Evolutionary conservation across 1,140 invertebrate species (phyloP).

Genomic region (Pseudomyrmex gracilis): DNA sequence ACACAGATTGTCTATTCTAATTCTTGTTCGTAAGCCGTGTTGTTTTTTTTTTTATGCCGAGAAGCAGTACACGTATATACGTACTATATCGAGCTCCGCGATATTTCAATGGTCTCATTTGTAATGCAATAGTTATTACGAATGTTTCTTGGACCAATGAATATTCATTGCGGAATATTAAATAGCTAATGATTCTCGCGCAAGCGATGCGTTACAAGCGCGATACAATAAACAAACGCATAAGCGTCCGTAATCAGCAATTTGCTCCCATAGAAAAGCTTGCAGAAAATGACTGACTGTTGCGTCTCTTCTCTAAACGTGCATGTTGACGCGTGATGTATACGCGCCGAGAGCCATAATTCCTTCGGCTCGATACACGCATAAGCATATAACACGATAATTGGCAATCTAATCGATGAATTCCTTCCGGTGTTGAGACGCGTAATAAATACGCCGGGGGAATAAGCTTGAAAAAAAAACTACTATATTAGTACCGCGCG

Average conservation of each 20-base stretch:
- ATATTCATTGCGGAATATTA: slow-evolving; percentile 3
- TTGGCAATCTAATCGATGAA: slow-evolving; percentile 5
- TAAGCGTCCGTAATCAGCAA: too few relatives aligned
- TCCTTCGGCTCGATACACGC: too few relatives aligned
- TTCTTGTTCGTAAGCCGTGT: neutral
- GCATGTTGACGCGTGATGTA: too few relatives aligned
- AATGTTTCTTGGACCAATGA: neutral
- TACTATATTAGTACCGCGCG: neutral
- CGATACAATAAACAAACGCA: neutral
- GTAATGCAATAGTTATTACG: neutral
- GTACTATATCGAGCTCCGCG: too few relatives aligned
- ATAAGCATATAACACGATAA: slow-evolving; percentile 21
- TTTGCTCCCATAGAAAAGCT: too few relatives aligned
- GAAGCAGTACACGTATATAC: neutral
- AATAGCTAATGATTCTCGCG: neutral
- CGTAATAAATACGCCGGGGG: neutral
- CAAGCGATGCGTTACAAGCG: neutral
- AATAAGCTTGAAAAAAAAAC: slow-evolving; percentile 2
- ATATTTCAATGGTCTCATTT: neutral
- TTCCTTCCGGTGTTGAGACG: neutral
- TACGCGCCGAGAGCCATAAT: too few relatives aligned
- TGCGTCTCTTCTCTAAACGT: too few relatives aligned
- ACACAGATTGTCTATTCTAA: too few relatives aligned
- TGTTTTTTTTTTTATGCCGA: neutral
- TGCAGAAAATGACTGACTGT: too few relatives aligned